A percentile compares a stretch with the other conserved stretches of the same genome.
Conservation (phyloP, 1,140 invertebrate species). For the Samia ricini region DNA sequence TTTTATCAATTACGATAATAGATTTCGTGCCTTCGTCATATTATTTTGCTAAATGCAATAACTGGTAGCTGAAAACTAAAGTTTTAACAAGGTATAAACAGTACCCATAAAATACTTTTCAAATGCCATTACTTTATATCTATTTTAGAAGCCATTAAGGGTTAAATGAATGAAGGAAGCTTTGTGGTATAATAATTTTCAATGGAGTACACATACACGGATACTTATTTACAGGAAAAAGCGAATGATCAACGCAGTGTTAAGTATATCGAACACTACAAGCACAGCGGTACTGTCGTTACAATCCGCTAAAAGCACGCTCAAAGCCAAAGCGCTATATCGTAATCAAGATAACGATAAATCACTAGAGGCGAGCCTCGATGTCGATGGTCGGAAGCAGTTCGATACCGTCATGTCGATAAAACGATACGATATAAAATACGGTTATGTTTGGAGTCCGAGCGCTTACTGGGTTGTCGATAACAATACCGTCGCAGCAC, state of each 20-base stretch:
- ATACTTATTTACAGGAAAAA: conserved; percentile 62
- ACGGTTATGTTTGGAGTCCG: conserved; percentile 82
- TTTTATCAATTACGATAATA: neutral
- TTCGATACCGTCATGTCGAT: conserved; percentile 79
- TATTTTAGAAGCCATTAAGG: too few species aligned
- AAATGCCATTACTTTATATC: too few species aligned
- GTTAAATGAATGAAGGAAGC: too few species aligned
- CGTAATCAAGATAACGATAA: conserved; percentile 82
- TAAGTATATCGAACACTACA: conserved; percentile 55
- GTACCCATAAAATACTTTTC: too few species aligned
- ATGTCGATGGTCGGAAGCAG: conserved; percentile 84
- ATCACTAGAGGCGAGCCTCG: conserved; percentile 81
- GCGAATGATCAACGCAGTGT: conserved; percentile 63
- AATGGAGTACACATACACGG: too few species aligned
- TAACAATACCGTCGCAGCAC: conserved; percentile 80
- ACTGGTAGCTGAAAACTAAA: too few species aligned
- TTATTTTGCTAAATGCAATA: neutral
- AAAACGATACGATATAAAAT: conserved; percentile 75
- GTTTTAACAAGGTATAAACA: too few species aligned
- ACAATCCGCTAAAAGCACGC: conserved; percentile 80
- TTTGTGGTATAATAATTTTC: too few species aligned
- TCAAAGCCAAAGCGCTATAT: conserved; percentile 82
- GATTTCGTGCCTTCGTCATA: neutral
- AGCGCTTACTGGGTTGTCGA: conserved; percentile 83
- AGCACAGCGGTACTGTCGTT: conserved; percentile 76